phyloP scores from a whole-genome alignment of 2,888 invertebrate genomes.

The Mellilla xanthometata region DNA sequence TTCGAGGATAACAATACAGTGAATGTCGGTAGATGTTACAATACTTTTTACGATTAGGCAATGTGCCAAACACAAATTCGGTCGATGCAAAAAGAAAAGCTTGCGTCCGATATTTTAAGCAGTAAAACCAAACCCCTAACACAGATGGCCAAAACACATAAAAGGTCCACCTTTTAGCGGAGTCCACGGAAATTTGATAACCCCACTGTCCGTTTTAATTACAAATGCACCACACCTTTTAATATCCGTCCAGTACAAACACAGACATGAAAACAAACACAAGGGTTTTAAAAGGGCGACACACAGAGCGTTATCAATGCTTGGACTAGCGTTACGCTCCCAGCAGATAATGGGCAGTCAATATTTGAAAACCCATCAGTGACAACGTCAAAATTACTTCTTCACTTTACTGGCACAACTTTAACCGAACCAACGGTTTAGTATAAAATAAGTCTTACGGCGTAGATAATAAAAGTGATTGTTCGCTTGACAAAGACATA shows the following conservation, averaged over 20 bases:
- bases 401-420: conserved; percentile 64
- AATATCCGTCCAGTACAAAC: conserved; percentile 58
- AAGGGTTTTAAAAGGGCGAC: conserved; percentile 60
- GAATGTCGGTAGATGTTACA: no score
- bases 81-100: neutral
- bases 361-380: conserved; percentile 79
- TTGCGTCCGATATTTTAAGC: conserved; percentile 1
- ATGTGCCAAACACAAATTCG: neutral
- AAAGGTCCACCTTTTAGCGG: conserved; percentile 22
- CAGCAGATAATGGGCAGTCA: conserved; percentile 74
- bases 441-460: conserved; percentile 34
- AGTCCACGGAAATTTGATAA: conserved; percentile 37
- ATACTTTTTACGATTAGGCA: neutral
- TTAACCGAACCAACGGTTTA: conserved; percentile 25
- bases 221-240: conserved; percentile 61
- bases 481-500: conserved; percentile 16
- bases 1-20: no score
- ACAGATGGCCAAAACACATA: conserved; percentile 17
- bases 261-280: conserved; percentile 64
- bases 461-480: conserved; percentile 33
- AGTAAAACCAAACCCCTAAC: conserved; percentile 9
- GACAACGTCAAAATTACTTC: conserved; percentile 70
- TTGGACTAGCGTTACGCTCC: conserved; percentile 58
- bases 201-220: conserved; percentile 56
- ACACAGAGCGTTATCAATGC: conserved; percentile 60